Conservation (phyloP, 1,140 invertebrate genomes). For the Andrena cerasifolii region DNA sequence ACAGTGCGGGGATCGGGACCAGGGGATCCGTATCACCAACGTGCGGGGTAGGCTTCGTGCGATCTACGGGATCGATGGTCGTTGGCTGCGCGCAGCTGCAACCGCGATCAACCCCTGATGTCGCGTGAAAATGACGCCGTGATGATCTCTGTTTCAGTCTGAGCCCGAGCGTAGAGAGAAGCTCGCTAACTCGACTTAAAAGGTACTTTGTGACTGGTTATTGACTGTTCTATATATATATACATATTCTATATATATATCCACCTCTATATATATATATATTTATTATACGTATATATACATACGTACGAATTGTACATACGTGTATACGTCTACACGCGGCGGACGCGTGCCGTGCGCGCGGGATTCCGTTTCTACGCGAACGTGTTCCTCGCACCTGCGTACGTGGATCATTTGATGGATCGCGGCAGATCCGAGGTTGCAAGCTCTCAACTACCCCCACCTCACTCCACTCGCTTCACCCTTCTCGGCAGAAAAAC, state of each 20-base stretch:
- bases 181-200: slow-evolving; percentile 81
- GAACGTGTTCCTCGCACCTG: neutral
- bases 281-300: slow-evolving; percentile 55
- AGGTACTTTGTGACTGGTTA: slow-evolving; percentile 83
- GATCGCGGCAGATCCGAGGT: too few relatives aligned
- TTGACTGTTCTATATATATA: slow-evolving; percentile 78
- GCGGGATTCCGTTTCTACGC: neutral
- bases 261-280: slow-evolving; percentile 50
- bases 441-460: too few relatives aligned
- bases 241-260: slow-evolving; percentile 61
- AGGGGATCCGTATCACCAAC: neutral
- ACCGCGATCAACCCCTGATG: slow-evolving; percentile 60
- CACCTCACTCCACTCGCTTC: too few relatives aligned
- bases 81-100: slow-evolving; percentile 52
- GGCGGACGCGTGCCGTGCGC: neutral
- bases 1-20: neutral
- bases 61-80: slow-evolving; percentile 40
- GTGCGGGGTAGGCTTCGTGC: neutral
- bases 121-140: slow-evolving; percentile 79
- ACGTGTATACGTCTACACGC: slow-evolving; percentile 57
- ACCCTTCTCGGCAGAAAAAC: too few relatives aligned
- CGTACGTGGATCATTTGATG: neutral
- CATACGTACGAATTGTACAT: slow-evolving; percentile 39
- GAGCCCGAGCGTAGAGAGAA: slow-evolving; percentile 82
- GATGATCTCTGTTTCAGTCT: slow-evolving; percentile 83